phyloP scores from a whole-genome alignment of 1,140 invertebrate species.

The Brachionus rubens region DNA sequence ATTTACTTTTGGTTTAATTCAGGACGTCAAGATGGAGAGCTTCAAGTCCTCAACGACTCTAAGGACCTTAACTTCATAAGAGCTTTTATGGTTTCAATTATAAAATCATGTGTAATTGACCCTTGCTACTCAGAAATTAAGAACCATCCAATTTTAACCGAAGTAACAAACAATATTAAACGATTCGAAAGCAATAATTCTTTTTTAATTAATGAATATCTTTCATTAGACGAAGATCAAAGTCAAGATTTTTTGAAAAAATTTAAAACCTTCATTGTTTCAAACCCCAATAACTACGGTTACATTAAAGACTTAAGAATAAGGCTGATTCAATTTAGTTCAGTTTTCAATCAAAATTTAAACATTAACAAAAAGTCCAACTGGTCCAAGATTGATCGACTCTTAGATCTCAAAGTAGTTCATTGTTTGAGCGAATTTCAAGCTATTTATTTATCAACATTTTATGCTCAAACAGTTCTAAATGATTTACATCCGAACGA shows the following conservation, averaged over 20 bases:
- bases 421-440: slow-evolving; percentile 43
- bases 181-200: neutral
- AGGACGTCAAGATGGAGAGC: neutral
- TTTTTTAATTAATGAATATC: slow-evolving; percentile 16
- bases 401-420: neutral
- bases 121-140: neutral
- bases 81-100: slow-evolving; percentile 26
- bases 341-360: neutral
- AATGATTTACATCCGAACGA: neutral
- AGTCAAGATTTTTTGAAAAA: neutral
- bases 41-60: neutral
- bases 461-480: neutral
- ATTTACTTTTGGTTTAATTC: slow-evolving; percentile 30
- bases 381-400: neutral
- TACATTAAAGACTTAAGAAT: neutral
- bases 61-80: neutral
- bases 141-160: neutral
- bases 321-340: neutral
- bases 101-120: slow-evolving; percentile 26
- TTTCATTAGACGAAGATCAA: neutral
- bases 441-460: slow-evolving; percentile 29
- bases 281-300: neutral
- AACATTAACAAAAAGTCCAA: neutral
- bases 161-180: neutral
- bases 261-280: neutral